A percentile compares a stretch with the other conserved stretches of the same genome.
Evolutionary conservation across 1,140 invertebrate species (phyloP).

Genomic region (Marisa cornuarietis): DNA sequence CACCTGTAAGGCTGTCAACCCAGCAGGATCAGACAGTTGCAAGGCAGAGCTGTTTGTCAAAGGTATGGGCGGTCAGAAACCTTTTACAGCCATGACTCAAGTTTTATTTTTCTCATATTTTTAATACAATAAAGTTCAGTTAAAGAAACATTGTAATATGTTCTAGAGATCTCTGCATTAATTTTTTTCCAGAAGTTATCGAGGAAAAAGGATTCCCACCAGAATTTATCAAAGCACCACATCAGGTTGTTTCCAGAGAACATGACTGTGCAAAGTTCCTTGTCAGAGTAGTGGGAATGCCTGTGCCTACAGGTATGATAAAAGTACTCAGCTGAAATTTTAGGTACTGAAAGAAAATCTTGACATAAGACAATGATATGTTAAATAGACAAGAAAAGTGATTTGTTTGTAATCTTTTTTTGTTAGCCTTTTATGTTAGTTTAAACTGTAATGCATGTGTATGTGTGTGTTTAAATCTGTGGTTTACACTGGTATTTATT

Average conservation of each 20-base stretch:
- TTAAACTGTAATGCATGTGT: no score
- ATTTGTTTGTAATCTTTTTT: background rate
- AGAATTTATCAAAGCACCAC: slow-evolving; percentile 84
- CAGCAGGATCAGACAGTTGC: slow-evolving; percentile 50
- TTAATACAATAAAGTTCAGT: background rate
- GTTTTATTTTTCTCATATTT: slow-evolving; percentile 10
- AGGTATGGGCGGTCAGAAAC: slow-evolving; percentile 35
- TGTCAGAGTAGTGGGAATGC: slow-evolving; percentile 89
- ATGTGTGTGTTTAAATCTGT: background rate
- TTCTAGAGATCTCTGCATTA: background rate
- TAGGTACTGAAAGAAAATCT: background rate
- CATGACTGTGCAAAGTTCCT: slow-evolving; percentile 67
- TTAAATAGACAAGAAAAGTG: background rate
- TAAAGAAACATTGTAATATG: background rate
- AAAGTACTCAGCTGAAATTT: background rate
- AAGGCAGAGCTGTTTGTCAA: slow-evolving; percentile 60
- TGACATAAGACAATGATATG: background rate
- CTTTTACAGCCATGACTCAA: background rate
- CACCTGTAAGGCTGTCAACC: slow-evolving; percentile 60
- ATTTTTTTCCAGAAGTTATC: slow-evolving; percentile 41
- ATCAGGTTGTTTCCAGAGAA: slow-evolving; percentile 82
- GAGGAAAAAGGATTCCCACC: slow-evolving; percentile 53
- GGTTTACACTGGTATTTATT: background rate
- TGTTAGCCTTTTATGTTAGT: background rate
- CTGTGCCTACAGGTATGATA: slow-evolving; percentile 78